phyloP scores from a whole-genome alignment of 2,888 invertebrate species.

The Philonicus albiceps region DNA sequence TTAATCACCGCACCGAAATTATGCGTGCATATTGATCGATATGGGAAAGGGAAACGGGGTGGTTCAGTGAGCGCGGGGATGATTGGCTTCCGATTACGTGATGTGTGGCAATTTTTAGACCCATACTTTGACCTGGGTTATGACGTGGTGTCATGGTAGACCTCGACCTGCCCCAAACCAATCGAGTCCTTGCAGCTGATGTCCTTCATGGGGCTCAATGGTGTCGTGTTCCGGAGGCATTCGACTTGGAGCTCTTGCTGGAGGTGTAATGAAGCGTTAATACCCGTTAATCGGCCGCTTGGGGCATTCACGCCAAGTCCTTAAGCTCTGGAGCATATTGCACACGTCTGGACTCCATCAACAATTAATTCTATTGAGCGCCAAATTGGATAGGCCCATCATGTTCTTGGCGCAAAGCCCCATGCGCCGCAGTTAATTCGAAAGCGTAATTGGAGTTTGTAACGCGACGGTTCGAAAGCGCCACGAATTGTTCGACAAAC shows the following conservation, averaged over 20 bases:
- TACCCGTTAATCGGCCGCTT: constrained; percentile 36
- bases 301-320: constrained; percentile 12
- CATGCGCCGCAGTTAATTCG: not conserved
- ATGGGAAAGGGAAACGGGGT: not conserved
- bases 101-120: constrained; percentile 10
- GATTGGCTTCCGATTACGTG: constrained; percentile 29
- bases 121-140: not conserved
- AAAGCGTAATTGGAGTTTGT: not conserved
- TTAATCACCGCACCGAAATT: not conserved
- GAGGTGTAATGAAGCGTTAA: constrained; percentile 39
- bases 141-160: constrained; percentile 7
- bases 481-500: not conserved
- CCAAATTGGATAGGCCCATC: constrained; percentile 23
- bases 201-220: not conserved
- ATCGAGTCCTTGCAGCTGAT: not conserved
- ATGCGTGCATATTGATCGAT: constrained; percentile 31
- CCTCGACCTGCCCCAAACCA: constrained; percentile 8
- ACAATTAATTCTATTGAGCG: constrained; percentile 31
- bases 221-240: not conserved
- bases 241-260: not conserved
- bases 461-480: constrained; percentile 6
- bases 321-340: not conserved
- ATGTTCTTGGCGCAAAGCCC: not conserved
- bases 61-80: not conserved
- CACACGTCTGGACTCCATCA: not conserved